Percentiles rank a stretch among this genome's conserved stretches.
Evolutionary conservation across 2,113 vertebrate genomes (phyloP).

Genomic region (Rhinopomastus cyanomelas): DNA sequence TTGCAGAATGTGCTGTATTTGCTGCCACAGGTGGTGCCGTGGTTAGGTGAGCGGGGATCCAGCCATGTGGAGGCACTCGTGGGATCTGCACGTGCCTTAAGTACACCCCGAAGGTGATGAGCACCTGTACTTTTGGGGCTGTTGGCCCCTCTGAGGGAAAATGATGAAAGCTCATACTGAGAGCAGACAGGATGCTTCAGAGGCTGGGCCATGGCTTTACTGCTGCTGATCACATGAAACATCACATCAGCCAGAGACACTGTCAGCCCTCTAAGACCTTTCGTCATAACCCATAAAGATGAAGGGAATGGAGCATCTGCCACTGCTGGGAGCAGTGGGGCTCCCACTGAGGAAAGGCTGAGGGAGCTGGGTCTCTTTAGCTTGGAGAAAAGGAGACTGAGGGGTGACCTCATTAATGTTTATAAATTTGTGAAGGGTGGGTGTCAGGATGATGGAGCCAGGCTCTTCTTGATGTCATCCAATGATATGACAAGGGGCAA

Average conservation of each 20-base stretch:
- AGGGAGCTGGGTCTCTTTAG: no score
- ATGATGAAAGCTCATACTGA: neutral
- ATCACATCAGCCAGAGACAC: neutral
- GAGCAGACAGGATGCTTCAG: neutral
- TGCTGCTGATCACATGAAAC: neutral
- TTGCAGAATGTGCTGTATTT: neutral
- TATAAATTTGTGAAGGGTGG: no score
- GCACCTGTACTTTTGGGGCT: fast-evolving
- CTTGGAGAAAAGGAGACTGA: no score
- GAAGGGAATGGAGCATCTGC: no score
- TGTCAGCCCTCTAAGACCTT: neutral
- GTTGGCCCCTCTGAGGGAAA: neutral
- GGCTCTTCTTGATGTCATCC: no score
- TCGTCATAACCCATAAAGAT: no score
- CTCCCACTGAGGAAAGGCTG: no score
- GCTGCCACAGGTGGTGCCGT: neutral
- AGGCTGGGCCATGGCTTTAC: neutral
- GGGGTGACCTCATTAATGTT: no score
- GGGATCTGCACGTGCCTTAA: neutral
- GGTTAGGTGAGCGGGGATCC: neutral
- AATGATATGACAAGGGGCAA: no score
- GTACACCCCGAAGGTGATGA: fast-evolving
- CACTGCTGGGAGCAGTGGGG: no score
- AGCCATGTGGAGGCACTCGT: neutral
- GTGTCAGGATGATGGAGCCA: no score